Evolutionary conservation across 2,888 invertebrate genomes (phyloP).

Genomic region (Agrypnus murinus): DNA sequence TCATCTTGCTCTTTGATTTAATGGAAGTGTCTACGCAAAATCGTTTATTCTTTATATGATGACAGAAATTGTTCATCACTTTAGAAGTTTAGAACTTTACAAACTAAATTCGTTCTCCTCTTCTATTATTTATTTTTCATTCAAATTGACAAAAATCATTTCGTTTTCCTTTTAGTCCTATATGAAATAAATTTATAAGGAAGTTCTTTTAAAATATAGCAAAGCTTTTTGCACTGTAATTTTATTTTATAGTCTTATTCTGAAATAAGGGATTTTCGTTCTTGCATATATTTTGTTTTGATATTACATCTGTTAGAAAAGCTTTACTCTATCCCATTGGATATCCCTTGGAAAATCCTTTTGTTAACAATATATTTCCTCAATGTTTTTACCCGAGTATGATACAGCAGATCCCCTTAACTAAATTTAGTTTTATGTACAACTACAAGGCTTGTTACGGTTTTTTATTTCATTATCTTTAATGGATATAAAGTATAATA

Average conservation of each 20-base stretch:
- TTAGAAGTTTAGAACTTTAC: no score
- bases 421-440: background rate
- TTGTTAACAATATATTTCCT: background rate
- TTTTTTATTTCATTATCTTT: constrained; percentile 10
- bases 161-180: background rate
- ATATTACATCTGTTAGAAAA: background rate
- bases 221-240: background rate
- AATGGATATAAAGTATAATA: background rate
- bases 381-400: no score
- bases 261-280: background rate
- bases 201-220: background rate
- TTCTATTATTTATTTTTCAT: background rate
- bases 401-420: background rate
- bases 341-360: background rate
- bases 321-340: background rate
- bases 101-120: background rate
- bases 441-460: background rate
- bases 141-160: background rate
- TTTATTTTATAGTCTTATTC: no score
- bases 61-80: background rate
- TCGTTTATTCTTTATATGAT: no score
- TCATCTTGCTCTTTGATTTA: background rate
- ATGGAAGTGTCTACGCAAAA: background rate
- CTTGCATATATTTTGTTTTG: constrained; percentile 6
- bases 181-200: background rate